A percentile compares a stretch with the other conserved stretches of the same genome.
phyloP scores from a whole-genome alignment of 2,888 invertebrate genomes.

The Ophion ellenae region DNA sequence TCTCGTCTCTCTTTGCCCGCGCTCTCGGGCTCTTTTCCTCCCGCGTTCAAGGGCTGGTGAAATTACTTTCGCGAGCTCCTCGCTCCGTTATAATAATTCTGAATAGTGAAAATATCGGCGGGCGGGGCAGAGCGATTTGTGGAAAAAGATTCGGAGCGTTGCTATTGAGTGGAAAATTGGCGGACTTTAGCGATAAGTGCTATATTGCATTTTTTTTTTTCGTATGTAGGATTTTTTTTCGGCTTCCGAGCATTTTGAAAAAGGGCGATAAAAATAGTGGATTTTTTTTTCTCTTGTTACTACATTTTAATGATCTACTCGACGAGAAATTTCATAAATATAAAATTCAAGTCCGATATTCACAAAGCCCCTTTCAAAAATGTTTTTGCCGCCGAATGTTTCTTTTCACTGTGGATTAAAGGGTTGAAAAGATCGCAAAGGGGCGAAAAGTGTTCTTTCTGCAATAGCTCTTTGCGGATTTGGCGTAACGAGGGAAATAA shows the following conservation, averaged over 20 bases:
- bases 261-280: background rate
- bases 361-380: background rate
- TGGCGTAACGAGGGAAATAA: constrained; percentile 44
- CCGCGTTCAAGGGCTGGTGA: constrained; percentile 7
- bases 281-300: background rate
- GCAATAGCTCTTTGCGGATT: constrained; percentile 44
- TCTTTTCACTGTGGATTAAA: constrained; percentile 1
- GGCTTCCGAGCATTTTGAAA: background rate
- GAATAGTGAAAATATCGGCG: constrained; percentile 70
- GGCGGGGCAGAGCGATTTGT: constrained; percentile 68
- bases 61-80: constrained; percentile 18
- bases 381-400: constrained; percentile 1
- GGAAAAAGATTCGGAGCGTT: constrained; percentile 75
- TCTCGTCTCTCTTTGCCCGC: constrained; percentile 19
- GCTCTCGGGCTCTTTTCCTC: constrained; percentile 14
- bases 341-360: background rate
- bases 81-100: constrained; percentile 69
- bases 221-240: background rate
- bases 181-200: constrained; percentile 18
- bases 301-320: too few relatives aligned
- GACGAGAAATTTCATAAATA: background rate
- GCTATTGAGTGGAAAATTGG: constrained; percentile 75
- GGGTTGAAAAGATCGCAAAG: background rate
- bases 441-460: constrained; percentile 4
- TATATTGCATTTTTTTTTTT: background rate